Evolutionary conservation across 2,113 vertebrate genomes (phyloP), one percentile per base, ranked within the genome.

Genomic region (Excalfactoria chinensis): DNA sequence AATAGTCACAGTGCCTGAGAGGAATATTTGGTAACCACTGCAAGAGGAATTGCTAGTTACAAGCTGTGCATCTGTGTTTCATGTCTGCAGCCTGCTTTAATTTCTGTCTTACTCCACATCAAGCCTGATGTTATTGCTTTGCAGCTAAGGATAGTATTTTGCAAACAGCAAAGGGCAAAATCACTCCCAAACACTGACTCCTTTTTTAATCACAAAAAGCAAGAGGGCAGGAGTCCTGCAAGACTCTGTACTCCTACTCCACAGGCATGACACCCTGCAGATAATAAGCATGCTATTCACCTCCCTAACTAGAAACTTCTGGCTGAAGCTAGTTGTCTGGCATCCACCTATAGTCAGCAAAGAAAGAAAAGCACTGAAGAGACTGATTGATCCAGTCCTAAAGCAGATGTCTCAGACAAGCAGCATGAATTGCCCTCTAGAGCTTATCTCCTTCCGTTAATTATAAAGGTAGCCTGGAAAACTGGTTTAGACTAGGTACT

Each of bases 401-500:
- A 94, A 94, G 79, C 62, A 77, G 68, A 40, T 80, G 90, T 80
- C 90, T 93, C 82, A 91, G 60, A 59, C 86, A 88, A 91, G 88
- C 90, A 86, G 85, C 93, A 53, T 84, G 79, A 94, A 89, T 88
- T 95, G 93, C 88, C 85, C 93, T 95, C 93, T 73, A 69, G 85
- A 95, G 88, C 88, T 95, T 91, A 95, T 83, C 75, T 73, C 46
- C 68, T 91, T 88, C 74, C 17, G 7, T 83, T 95, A 95, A 95
- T 96, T 95, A 84, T 86, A 93, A 74, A 44, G 69, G 37, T 74
- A 93, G 68, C 37, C 72, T 48, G 85, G 75, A 76, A 96, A 94
- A 91, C 93, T 70, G 88, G 85, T 91, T 95, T 94, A 95, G 25
- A 56, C 79, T 51, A 88, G 90, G 91, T 67, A 80, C 75, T 28